Evolutionary conservation across 92 coral and sea anemone genomes (phyloP), one percentile per base, ranked within the genome.

Genomic region (Bergia puertoricense): DNA sequence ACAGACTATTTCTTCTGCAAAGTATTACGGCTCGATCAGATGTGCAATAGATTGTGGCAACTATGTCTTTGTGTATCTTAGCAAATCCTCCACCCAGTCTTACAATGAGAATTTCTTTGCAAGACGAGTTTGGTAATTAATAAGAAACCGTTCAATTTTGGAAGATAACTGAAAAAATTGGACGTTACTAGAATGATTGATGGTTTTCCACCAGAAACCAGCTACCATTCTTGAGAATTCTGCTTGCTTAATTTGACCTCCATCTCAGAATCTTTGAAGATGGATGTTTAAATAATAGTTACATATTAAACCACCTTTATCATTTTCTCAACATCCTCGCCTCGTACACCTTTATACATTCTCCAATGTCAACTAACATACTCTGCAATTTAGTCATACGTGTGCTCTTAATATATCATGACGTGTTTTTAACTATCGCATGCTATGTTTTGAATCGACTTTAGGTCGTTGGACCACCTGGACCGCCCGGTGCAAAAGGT

Each of bases 161-260:
- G 87, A 69, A 50, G 56, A 43, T 0, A 43, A 40, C 46, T 74
- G 57, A 84, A 71, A 84, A 84, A 68, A 68, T 84, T 51, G 41
- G 36, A 72, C 66, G 87, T 30, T 69, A 30, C 22, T 84, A 45
- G 87, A 72, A 84, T 84, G 77, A 45, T 71, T 50, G 65, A 84
- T 46, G 40, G 79, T 72, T 71, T 69, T 38, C 23, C 37, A 8
- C 20, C 1, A 72, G 44, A 84, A 84, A 48, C 79, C 38, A 84
- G 30, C 65, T 50, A 38, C 54, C 79, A 84, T 84, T 84, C 87
- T 46, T 69, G 77, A 84, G 79, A 84, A 84, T 69, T 84, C 87
- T 84, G 87, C 87, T 84, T 84, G 87, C 87, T 69, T 84, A 44
- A 72, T 39, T 51, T 71, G 42, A 15, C 51, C 8, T 71, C 30